Conservation (phyloP, 2,888 invertebrate species). For the Ophraella communa region DNA sequence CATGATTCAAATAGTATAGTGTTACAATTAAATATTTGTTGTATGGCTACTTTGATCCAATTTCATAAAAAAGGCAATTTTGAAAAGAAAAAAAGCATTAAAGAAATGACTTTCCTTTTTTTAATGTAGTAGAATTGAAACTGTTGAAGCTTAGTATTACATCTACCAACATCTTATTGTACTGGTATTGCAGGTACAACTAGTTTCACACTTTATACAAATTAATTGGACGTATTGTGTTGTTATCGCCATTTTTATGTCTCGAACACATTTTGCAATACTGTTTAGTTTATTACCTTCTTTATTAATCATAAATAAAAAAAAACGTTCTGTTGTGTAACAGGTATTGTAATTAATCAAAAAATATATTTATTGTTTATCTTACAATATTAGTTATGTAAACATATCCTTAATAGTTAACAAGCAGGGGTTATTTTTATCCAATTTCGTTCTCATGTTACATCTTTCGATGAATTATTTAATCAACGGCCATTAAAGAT, state of each 20-base stretch:
- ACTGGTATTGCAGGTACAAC: not conserved
- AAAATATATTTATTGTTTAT: no score
- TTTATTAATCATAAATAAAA: not conserved
- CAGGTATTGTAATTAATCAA: not conserved
- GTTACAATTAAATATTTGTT: no score
- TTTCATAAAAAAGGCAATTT: no score
- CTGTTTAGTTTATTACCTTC: not conserved
- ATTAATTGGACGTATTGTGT: not conserved
- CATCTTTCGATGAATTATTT: no score
- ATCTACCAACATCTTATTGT: not conserved
- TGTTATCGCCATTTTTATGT: not conserved
- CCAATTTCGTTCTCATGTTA: no score
- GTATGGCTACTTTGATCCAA: no score
- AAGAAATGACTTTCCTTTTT: not conserved
- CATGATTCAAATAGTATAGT: no score
- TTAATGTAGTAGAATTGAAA: not conserved
- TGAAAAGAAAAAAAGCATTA: no score
- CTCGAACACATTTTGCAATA: not conserved
- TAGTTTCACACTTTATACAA: not conserved
- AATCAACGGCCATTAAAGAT: no score
- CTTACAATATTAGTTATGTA: no score
- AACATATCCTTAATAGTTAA: no score
- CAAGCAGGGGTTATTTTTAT: no score
- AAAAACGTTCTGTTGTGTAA: not conserved
- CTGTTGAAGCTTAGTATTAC: not conserved